Evolutionary conservation across 2,888 invertebrate genomes (phyloP), one percentile per base, ranked within the genome.

Genomic region (Morpho achilles): DNA sequence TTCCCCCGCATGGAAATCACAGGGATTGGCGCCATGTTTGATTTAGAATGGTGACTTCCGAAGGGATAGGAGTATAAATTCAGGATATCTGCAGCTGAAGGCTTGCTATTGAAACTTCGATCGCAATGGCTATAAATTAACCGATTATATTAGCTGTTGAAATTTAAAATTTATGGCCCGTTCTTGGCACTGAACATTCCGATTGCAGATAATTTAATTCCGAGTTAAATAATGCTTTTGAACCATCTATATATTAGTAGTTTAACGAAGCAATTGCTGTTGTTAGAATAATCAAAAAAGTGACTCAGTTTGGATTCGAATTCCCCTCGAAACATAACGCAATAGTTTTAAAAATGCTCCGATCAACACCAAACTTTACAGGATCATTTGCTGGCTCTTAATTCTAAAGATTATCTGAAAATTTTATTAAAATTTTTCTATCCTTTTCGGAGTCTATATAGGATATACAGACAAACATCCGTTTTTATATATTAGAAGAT

Each of bases 21-120:
- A 66, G 68, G 75, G 76, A 75, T 80, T 76, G 77, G 75, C 79
- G 79, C 80, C 80, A 79, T 79, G 75, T 87, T 87, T 87, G 87
- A 88, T 88, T 89, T 87, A 87, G 84, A 81, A 84, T 80, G 78
- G 81, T 77, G 77, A 86, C 84, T 87, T 87, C 86, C 87, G 81
- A 74, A 71, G 72, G 72, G 76, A 80, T 74, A 69, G 73, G 70
- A 76, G 73, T 73, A 75, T 70, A 80, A 82, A 81, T 82, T 80
- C 82, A 80, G 77, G 76, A 75, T 79, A 80, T 79, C 71, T 70
- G 67, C 63, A 70, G 74, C 73, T 75, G 77, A 75, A 79, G 76
- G 77, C 71, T 71, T 70, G 73, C 74, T 73, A 73, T 76, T 75
- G 76, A 75, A 74, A 73, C 70, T 77, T 67, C 70, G 56, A 58